Evolutionary conservation across 2,113 vertebrate genomes (phyloP).

Genomic region (Myocastor coypus): DNA sequence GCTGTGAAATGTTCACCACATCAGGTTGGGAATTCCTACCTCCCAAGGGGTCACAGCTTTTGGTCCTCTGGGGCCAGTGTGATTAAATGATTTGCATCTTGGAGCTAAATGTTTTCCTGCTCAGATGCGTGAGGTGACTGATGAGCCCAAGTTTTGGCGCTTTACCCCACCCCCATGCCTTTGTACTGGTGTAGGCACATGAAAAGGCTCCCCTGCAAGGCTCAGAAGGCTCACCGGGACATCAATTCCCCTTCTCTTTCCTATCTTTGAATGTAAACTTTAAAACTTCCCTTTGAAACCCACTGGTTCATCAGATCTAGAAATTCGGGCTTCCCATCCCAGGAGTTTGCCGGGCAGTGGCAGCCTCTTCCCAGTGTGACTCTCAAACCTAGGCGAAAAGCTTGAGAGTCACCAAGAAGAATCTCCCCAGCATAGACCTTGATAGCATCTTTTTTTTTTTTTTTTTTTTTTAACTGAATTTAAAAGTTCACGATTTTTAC

Average conservation of each 20-base stretch:
- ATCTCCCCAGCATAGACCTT: neutral
- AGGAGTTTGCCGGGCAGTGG: neutral
- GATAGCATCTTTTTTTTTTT: neutral
- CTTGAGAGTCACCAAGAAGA: neutral
- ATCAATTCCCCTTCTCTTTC: conserved; percentile 24
- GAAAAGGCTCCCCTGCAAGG: conserved; percentile 42
- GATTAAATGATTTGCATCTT: conserved; percentile 78
- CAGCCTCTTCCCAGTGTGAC: neutral
- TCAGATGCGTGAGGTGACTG: conserved; percentile 32
- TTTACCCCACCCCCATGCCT: neutral
- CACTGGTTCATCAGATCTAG: conserved; percentile 48
- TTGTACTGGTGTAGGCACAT: conserved; percentile 54
- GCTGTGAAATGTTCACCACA: conserved; percentile 72
- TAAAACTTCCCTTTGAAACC: conserved; percentile 46
- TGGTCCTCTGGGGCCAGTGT: conserved; percentile 62
- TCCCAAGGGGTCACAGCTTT: conserved; percentile 66
- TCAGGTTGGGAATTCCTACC: conserved; percentile 68
- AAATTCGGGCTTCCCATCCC: conserved; percentile 33
- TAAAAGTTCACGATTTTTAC: neutral
- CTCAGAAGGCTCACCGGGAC: conserved; percentile 4
- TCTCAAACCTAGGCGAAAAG: conserved; percentile 10
- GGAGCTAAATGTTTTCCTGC: conserved; percentile 68
- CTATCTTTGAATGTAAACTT: conserved; percentile 62
- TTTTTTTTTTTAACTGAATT: neutral
- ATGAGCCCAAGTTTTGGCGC: conserved; percentile 34